These are phyloP conservation scores for Columbina picui DNA, from an alignment of 2,113 vertebrate species.

Conservation along the genomic window DNA sequence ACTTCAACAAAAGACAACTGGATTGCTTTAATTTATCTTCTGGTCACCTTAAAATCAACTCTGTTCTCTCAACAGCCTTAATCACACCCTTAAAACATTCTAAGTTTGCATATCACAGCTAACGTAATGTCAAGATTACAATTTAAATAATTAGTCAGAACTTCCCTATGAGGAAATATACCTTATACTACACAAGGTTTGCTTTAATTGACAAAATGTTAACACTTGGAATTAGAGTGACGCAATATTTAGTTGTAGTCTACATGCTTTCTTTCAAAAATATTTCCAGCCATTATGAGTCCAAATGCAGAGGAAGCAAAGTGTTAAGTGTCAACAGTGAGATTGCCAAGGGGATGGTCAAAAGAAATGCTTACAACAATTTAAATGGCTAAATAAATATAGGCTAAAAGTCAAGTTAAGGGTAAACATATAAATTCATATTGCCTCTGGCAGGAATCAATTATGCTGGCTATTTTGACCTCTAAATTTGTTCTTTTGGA, in stretches of 20 bases:
- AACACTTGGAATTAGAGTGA: neutral
- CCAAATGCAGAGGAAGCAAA: neutral
- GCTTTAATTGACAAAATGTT: neutral
- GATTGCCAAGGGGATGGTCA: slow-evolving; percentile 66
- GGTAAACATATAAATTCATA: slow-evolving; percentile 67
- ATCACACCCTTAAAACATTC: neutral
- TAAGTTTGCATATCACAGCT: neutral
- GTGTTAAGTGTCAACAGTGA: slow-evolving; percentile 52
- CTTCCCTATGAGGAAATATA: neutral
- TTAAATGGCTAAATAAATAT: slow-evolving; percentile 65
- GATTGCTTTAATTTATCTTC: slow-evolving; percentile 1
- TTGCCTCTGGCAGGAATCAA: slow-evolving; percentile 62
- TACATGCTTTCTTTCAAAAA: neutral
- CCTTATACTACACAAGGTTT: neutral
- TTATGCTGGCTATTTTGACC: slow-evolving; percentile 47
- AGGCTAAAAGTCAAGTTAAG: slow-evolving; percentile 74
- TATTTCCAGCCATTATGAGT: neutral
- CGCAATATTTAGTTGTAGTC: neutral
- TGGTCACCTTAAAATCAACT: neutral
- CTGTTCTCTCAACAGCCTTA: neutral
- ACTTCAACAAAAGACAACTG: neutral
- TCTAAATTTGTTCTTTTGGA: slow-evolving; percentile 27
- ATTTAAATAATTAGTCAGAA: neutral
- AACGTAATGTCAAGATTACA: neutral
- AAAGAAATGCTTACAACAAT: slow-evolving; percentile 63